Evolutionary conservation across 2,888 invertebrate species (phyloP), one percentile per base, ranked within the genome.

Genomic region (Calameuta pallipes): DNA sequence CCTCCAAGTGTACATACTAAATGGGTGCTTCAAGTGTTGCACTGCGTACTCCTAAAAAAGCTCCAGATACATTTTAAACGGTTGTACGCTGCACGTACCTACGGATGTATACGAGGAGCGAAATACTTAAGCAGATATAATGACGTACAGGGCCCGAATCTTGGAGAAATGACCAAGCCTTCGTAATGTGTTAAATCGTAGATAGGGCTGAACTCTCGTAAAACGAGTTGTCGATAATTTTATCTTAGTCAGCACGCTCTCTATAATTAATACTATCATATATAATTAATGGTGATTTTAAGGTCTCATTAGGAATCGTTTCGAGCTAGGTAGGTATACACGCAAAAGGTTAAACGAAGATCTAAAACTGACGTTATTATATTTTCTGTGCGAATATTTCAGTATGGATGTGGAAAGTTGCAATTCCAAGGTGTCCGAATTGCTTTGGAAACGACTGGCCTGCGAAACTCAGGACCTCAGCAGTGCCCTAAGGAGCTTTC

Each of bases 401-500:
- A 33, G 11, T 77, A 81, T 81, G 73, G 80, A 41, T 68, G 78
- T 76, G 73, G 77, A 76, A 73, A 12, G 31, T 74, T 78, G 71
- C 71, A 70, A 80, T 81, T 69, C 69, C 74, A 33, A 37, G 79
- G 75, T 73, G 68, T 73, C 75, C 69, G 31, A 73, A 74, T 71
- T 71, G 31, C 41, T 69, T 31, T 37, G 74, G 68, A 34, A 68
- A 76, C 33, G 73, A 70, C 35, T 36, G 56, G 36, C 75, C 31
- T 71, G 74, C 9, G 74, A 13, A 35, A 75, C 76, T 81, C 74
- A 37, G 69, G 34, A 71, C 69, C 71, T 76, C 71, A 75, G 30
- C 68, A 34, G 71, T 71, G 37, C 69, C 75, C 75, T 70, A 34
- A 69, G 33, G 34, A 71, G 80, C 80, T 83, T 84, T 81, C 76